Evolutionary conservation across 2,888 invertebrate genomes (phyloP), one percentile per base, ranked within the genome.

Genomic region (Agelastica alni): DNA sequence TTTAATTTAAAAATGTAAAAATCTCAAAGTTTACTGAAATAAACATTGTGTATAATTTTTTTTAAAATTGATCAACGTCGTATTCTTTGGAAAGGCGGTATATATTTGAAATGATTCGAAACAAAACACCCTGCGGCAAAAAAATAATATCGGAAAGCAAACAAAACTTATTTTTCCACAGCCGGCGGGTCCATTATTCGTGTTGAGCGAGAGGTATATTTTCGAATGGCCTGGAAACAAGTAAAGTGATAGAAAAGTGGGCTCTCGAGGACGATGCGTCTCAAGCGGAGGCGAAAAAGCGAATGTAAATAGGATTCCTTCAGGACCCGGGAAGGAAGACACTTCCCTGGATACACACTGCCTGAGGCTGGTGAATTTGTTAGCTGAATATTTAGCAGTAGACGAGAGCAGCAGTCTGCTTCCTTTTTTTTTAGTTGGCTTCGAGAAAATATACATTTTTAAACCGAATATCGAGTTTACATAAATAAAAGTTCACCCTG

Each of bases 181-280:
- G 58, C 59, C 59, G 59, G 53, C 51, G 52, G 64, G 64, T 67
- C 66, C 63, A 67, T 67, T 67, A 66, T 67, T 64, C 62, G 52
- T 62, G n/a, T n/a, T n/a, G n/a, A 57, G 62, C 61, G 59, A 63
- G 59, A 63, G 60, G 62, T 66, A 67, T 67, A 67, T 68, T 67
- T 65, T 65, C 64, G 51, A 64, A 67, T 65, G 61, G 64, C 64
- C 62, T 65, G 59, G 67, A 67, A 69, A 69, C 66, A 65, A 67
- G 65, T 67, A 68, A 69, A 70, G 70, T 70, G 69, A 69, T 68
- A 69, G 63, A 61, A 66, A 67, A 69, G 69, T 69, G 68, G 68
- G 58, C 69, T 68, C 70, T 60, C 42, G 69, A 66, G 70, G 65
- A 62, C 67, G 59, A 68, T 69, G 64, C 63, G 59, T 69, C 64